phyloP scores from a whole-genome alignment of 2,888 invertebrate genomes.

The Phaonia tiefii region DNA sequence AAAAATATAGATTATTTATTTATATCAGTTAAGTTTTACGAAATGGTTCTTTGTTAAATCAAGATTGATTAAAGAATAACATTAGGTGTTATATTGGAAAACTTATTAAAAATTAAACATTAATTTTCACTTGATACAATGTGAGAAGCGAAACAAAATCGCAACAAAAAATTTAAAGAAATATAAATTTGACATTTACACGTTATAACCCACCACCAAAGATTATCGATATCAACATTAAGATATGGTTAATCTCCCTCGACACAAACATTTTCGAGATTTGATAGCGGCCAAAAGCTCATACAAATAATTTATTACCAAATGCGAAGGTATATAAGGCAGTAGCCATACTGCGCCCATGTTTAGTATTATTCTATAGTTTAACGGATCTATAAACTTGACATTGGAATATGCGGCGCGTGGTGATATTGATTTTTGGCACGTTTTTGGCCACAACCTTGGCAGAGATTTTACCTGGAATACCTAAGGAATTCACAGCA shows the following conservation, averaged over 20 bases:
- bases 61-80: no score
- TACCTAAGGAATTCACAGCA: slow-evolving; percentile 70
- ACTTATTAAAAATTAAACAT: no score
- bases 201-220: no score
- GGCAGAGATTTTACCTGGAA: slow-evolving; percentile 71
- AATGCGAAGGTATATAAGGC: slow-evolving; percentile 25
- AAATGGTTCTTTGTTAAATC: no score
- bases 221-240: no score
- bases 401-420: slow-evolving; percentile 45
- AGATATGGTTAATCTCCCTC: neutral
- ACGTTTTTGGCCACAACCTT: slow-evolving; percentile 57
- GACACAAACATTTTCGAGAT: neutral
- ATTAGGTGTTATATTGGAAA: no score
- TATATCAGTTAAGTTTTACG: no score
- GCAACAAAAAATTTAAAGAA: no score
- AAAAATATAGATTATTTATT: no score
- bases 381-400: neutral
- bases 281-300: no score
- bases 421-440: slow-evolving; percentile 50
- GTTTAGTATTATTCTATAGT: slow-evolving; percentile 30
- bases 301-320: neutral
- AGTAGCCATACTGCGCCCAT: neutral
- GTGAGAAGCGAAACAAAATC: no score
- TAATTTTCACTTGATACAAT: no score
- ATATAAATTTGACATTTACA: neutral